phyloP scores from a whole-genome alignment of 2,797 vertebrate genomes.

The Perodicticus potto region DNA sequence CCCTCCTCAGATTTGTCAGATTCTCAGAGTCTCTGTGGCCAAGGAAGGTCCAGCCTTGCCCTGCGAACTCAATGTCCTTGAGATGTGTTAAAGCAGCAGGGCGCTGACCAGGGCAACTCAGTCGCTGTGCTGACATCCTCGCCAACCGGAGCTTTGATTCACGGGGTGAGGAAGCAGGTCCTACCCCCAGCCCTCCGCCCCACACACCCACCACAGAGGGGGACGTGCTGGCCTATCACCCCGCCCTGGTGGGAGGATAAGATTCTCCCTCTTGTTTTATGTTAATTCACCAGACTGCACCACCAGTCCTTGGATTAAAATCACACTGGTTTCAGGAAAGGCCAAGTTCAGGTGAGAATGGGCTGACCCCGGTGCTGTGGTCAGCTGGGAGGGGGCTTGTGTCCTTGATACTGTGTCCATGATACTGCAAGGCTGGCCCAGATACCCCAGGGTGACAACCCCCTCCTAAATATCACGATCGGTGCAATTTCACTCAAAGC shows the following conservation, averaged over 20 bases:
- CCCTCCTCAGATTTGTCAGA: not conserved
- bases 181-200: accelerated
- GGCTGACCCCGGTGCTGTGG: too few species aligned
- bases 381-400: accelerated
- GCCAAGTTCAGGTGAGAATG: accelerated
- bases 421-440: accelerated
- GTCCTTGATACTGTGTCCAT: accelerated
- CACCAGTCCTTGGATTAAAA: accelerated
- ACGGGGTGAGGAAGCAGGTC: accelerated
- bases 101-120: accelerated
- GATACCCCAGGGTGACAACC: accelerated
- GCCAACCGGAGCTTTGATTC: not conserved
- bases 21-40: not conserved
- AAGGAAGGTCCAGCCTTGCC: not conserved
- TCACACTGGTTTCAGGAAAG: not conserved
- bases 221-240: too few species aligned
- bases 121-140: not conserved
- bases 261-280: not conserved
- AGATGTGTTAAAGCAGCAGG: not conserved
- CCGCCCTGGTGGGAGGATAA: not conserved
- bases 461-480: accelerated
- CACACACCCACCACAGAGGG: accelerated
- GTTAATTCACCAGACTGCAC: not conserved
- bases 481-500: not conserved
- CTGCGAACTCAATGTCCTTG: not conserved